Conservation (phyloP, 2,888 invertebrate genomes). For the Eupithecia subfuscata region DNA sequence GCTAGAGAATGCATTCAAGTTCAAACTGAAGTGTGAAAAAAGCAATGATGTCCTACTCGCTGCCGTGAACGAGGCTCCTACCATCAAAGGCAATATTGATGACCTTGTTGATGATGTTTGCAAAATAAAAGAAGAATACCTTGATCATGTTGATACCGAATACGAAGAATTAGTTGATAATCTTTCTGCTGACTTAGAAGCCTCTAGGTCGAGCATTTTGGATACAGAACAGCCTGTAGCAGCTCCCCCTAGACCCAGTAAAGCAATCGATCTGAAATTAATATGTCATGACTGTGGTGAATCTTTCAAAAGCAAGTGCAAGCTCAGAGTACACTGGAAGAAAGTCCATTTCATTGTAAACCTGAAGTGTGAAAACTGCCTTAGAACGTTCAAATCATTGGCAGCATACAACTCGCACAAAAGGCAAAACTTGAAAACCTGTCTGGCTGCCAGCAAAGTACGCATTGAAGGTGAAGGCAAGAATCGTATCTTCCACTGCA, state of each 20-base stretch:
- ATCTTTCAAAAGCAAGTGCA: slow-evolving; percentile 60
- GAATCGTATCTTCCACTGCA: slow-evolving; percentile 44
- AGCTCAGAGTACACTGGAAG: slow-evolving; percentile 62
- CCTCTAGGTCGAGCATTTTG: slow-evolving; percentile 17
- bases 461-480: slow-evolving; percentile 41
- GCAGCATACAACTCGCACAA: slow-evolving; percentile 45
- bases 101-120: background rate
- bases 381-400: slow-evolving; percentile 47
- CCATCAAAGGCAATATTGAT: slow-evolving; percentile 1
- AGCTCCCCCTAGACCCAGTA: slow-evolving; percentile 39
- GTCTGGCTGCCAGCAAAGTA: slow-evolving; percentile 32
- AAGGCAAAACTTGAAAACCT: slow-evolving; percentile 32
- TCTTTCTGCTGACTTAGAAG: slow-evolving; percentile 18
- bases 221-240: background rate
- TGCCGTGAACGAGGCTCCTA: slow-evolving; percentile 21
- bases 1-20: slow-evolving; percentile 63
- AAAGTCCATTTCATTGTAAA: slow-evolving; percentile 50
- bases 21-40: slow-evolving; percentile 67
- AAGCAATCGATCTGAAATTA: slow-evolving; percentile 53
- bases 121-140: slow-evolving; percentile 24
- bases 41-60: slow-evolving; percentile 58
- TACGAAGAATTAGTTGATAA: slow-evolving; percentile 18
- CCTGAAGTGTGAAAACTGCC: slow-evolving; percentile 53
- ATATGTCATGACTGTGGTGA: slow-evolving; percentile 50
- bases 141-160: slow-evolving; percentile 17